A percentile compares a stretch with the other conserved stretches of the same genome.
Evolutionary conservation across 1,140 invertebrate genomes (phyloP).

Genomic region (Heliconius himera): DNA sequence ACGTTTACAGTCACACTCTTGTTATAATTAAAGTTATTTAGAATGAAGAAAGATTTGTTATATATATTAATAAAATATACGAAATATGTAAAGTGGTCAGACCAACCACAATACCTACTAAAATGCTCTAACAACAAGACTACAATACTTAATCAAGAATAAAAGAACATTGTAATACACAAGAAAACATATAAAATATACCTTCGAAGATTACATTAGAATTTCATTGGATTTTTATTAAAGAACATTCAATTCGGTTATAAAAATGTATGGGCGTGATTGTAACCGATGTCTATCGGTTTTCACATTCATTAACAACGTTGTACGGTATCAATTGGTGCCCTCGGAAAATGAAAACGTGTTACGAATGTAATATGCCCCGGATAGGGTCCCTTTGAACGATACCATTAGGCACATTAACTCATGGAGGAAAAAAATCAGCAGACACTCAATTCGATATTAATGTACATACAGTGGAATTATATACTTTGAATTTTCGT

Average conservation of each 20-base stretch:
- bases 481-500: not conserved
- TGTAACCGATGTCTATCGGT: slow-evolving; percentile 29
- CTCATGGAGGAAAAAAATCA: slow-evolving; percentile 27
- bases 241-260: slow-evolving; percentile 6
- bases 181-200: not conserved
- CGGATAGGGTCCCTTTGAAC: slow-evolving; percentile 31
- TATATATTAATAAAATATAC: too few species aligned
- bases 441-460: slow-evolving; percentile 27
- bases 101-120: too few species aligned
- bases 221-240: not conserved
- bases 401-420: slow-evolving; percentile 34
- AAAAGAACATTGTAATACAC: not conserved
- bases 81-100: too few species aligned
- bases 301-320: slow-evolving; percentile 39
- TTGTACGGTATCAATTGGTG: slow-evolving; percentile 40
- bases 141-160: not conserved
- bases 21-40: too few species aligned
- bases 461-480: not conserved
- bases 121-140: too few species aligned
- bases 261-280: slow-evolving; percentile 31
- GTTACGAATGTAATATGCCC: slow-evolving; percentile 41
- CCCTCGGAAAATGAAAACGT: slow-evolving; percentile 42
- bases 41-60: too few species aligned
- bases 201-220: slow-evolving; percentile 1
- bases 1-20: too few species aligned